Evolutionary conservation across 2,113 vertebrate species (phyloP).

Genomic region (Pantherophis guttatus): DNA sequence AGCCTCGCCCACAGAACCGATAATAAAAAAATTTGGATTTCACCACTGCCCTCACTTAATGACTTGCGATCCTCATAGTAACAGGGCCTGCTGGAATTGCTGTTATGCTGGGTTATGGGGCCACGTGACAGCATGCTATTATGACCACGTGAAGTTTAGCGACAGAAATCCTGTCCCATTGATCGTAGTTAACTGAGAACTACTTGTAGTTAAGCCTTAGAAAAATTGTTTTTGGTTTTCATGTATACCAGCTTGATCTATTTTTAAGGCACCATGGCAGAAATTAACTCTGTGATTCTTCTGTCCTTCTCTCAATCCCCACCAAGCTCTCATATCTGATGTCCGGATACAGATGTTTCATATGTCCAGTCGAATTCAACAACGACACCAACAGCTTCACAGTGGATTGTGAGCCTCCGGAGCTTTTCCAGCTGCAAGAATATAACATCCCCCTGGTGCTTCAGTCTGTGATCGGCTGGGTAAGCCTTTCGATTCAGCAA

Average conservation of each 20-base stretch:
- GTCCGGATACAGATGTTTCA: conserved; percentile 93
- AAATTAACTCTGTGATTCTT: not conserved
- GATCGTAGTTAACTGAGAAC: not conserved
- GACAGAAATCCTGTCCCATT: not conserved
- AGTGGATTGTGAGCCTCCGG: conserved; percentile 90
- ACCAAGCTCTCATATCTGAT: conserved; percentile 91
- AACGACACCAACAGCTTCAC: conserved; percentile 96
- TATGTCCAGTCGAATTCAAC: conserved; percentile 97
- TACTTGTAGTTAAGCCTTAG: not conserved
- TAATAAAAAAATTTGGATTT: no score
- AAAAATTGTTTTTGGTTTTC: not conserved
- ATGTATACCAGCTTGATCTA: not conserved
- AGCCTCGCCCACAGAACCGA: no score
- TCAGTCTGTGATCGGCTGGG: conserved; percentile 88
- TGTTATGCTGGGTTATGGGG: not conserved
- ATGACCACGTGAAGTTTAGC: not conserved
- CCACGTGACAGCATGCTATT: not conserved
- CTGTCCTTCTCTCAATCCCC: not conserved
- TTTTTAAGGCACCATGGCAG: not conserved
- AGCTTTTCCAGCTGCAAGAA: conserved; percentile 93
- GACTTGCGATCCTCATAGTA: no score
- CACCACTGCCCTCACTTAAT: no score
- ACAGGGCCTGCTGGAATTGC: not conserved
- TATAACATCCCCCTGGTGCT: conserved; percentile 84
- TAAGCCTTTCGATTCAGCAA: conserved; percentile 55